Conservation (phyloP, 2,888 invertebrate species). For the Heliconius sara region DNA sequence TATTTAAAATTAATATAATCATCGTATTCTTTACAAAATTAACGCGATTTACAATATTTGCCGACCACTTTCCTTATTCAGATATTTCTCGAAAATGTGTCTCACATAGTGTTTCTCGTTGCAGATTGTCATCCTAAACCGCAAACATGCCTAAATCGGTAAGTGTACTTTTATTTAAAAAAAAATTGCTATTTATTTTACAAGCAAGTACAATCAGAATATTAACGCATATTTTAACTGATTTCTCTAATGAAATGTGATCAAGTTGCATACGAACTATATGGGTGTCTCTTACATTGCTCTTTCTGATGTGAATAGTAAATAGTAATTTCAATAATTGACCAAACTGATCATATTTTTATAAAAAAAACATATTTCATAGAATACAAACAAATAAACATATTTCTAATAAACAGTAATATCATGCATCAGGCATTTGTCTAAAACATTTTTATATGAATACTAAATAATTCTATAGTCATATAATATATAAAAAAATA, state of each 20-base stretch:
- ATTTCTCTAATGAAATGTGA: slow-evolving; percentile 77
- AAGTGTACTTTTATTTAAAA: slow-evolving; percentile 61
- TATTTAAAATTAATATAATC: slow-evolving; percentile 45
- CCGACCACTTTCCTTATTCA: slow-evolving; percentile 55
- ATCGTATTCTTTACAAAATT: slow-evolving; percentile 55
- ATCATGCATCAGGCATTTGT: background rate
- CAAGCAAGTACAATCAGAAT: slow-evolving; percentile 46
- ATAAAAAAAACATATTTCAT: background rate
- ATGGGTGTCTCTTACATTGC: slow-evolving; percentile 53
- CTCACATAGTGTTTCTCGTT: slow-evolving; percentile 64
- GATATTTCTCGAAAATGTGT: slow-evolving; percentile 50
- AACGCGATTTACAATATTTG: slow-evolving; percentile 60
- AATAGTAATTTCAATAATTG: background rate
- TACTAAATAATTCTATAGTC: background rate
- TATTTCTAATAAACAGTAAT: background rate
- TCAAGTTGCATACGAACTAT: slow-evolving; percentile 62
- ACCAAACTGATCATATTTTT: background rate
- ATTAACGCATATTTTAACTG: slow-evolving; percentile 64
- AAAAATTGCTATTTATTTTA: slow-evolving; percentile 1
- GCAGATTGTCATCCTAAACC: slow-evolving; percentile 80
- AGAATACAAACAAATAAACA: background rate
- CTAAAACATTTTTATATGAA: background rate
- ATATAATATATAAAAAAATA: background rate
- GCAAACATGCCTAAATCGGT: slow-evolving; percentile 87
- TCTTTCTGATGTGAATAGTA: slow-evolving; percentile 43